Percentiles rank a stretch among this genome's conserved stretches.
These are phyloP conservation scores for Clostera curtula DNA, from an alignment of 2,888 invertebrate species.

Conservation along the genomic window DNA sequence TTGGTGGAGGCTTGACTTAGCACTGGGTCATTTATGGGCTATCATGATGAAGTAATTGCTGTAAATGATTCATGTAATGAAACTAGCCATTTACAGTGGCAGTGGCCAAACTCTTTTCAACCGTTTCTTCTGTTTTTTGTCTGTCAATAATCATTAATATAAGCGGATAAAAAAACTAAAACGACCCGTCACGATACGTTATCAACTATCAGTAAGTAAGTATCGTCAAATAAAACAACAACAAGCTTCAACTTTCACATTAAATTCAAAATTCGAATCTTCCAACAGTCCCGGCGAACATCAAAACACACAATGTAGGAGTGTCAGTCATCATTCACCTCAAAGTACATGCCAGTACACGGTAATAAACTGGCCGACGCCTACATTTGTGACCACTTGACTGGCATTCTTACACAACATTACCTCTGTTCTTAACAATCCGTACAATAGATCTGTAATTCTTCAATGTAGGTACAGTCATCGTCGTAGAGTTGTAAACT, in stretches of 20 bases:
- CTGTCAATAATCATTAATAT: too few species aligned
- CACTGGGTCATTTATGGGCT: too few species aligned
- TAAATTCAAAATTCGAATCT: too few species aligned
- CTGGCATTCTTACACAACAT: slow-evolving; percentile 22
- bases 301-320: slow-evolving; percentile 31
- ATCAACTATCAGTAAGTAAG: neutral
- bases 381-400: slow-evolving; percentile 29
- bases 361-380: slow-evolving; percentile 32
- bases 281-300: too few species aligned
- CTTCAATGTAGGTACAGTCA: neutral
- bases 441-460: slow-evolving; percentile 5
- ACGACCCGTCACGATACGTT: neutral
- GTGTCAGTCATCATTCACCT: slow-evolving; percentile 40
- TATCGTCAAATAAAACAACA: slow-evolving; percentile 1
- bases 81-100: too few species aligned
- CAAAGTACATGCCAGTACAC: slow-evolving; percentile 26
- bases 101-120: too few species aligned
- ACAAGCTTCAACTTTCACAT: slow-evolving; percentile 13
- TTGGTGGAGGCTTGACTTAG: too few species aligned
- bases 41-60: too few species aligned
- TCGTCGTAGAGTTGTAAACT: too few species aligned
- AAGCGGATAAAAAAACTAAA: too few species aligned
- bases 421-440: slow-evolving; percentile 21
- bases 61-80: too few species aligned
- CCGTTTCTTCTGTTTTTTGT: too few species aligned